Evolutionary conservation across 2,888 invertebrate genomes (phyloP).

Genomic region (Polietes domitor): DNA sequence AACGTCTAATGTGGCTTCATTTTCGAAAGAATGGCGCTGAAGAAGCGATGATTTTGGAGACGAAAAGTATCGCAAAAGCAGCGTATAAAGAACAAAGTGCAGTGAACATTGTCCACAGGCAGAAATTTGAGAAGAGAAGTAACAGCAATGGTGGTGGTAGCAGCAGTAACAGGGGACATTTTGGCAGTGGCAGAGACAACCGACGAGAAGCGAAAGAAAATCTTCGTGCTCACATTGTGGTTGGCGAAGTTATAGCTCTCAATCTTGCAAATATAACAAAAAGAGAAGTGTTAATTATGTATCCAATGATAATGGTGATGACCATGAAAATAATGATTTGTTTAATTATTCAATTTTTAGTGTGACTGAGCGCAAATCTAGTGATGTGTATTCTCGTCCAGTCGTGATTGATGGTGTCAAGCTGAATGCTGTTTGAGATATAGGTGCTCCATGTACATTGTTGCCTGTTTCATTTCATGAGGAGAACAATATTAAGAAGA

Average conservation of each 20-base stretch:
- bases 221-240: slow-evolving; percentile 44
- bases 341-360: too few species aligned
- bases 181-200: neutral
- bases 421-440: slow-evolving; percentile 46
- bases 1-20: too few species aligned
- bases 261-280: slow-evolving; percentile 32
- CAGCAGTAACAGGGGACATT: neutral
- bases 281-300: slow-evolving; percentile 43
- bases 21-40: slow-evolving; percentile 27
- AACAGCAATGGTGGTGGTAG: neutral
- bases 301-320: slow-evolving; percentile 1
- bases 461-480: slow-evolving; percentile 37
- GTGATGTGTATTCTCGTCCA: too few species aligned
- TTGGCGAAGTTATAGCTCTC: slow-evolving; percentile 47
- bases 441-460: slow-evolving; percentile 51
- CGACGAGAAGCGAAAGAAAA: neutral
- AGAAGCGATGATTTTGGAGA: slow-evolving; percentile 34
- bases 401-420: slow-evolving; percentile 44
- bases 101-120: neutral
- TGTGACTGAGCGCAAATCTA: too few species aligned
- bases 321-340: slow-evolving; percentile 29
- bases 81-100: neutral
- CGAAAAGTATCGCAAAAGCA: neutral
- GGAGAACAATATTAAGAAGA: slow-evolving; percentile 32
- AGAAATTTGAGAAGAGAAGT: neutral